A percentile compares a stretch with the other conserved stretches of the same genome.
These are phyloP conservation scores for Microcebus ravelobensis DNA, from an alignment of 2,113 vertebrate species.

Conservation along the genomic window DNA sequence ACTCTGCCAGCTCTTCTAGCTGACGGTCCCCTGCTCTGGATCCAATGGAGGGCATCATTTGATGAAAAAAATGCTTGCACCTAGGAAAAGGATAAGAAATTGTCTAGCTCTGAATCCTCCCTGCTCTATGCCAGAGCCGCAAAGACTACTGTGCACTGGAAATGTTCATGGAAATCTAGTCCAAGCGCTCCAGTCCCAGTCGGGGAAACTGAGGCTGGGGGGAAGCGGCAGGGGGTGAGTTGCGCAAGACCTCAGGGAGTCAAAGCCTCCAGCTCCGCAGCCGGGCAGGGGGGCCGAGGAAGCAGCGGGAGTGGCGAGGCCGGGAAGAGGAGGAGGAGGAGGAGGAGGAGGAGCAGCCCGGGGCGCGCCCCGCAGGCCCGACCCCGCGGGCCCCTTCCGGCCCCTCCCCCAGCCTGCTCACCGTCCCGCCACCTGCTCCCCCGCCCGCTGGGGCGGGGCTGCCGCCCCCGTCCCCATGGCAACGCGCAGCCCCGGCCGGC, in stretches of 20 bases:
- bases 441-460: constrained; percentile 60
- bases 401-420: constrained; percentile 70
- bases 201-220: constrained; percentile 41
- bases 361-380: neutral
- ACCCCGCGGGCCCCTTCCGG: constrained; percentile 67
- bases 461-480: constrained; percentile 60
- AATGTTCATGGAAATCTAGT: neutral
- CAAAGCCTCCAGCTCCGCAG: neutral
- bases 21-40: neutral
- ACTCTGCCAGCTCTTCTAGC: neutral
- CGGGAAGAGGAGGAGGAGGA: neutral
- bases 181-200: neutral
- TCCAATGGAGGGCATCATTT: neutral
- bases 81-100: neutral
- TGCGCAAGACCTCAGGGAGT: neutral
- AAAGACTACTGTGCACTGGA: neutral
- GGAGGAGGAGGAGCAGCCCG: neutral
- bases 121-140: neutral
- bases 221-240: neutral
- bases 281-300: neutral
- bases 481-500: constrained; percentile 40
- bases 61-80: neutral
- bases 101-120: neutral
- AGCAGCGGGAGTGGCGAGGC: neutral
- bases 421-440: constrained; percentile 78